Base-by-base conservation (phyloP, 2,797 vertebrate species). In the Thaleichthys pacificus region DNA sequence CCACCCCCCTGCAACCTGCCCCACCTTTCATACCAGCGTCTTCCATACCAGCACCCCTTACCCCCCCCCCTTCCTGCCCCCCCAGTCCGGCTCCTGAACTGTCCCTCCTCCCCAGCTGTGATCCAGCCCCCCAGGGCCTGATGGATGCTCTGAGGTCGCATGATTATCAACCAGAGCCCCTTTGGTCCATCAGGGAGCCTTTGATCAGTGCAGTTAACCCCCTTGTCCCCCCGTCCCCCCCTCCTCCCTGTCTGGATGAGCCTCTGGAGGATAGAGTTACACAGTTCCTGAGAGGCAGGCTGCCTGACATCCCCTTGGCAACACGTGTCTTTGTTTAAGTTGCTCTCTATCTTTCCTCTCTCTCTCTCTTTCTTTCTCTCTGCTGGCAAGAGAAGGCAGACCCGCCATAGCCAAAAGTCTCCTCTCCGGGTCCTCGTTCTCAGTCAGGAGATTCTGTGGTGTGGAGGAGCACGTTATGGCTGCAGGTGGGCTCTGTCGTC, bases 241-340 rank as follows among this genome's bases (percentile, higher is more conserved):
- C 79, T 71, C 68, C 35, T 30, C 32, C 21, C 35, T 28, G 56
- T 47, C 76, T 77, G 78, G 75, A 87, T 87, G 85, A 84, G 85
- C 88, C 81, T 89, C 85, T 80, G 75, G 84, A 72, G 78, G 84
- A 90, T 92, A 86, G 81, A 85, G 87, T 92, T 92, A 90, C 91
- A 84, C 85, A 85, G 81, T 80, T 75, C 75, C 75, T 80, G 71
- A 80, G 86, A 87, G 82, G 82, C 49, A 66, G 78, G 80, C 82
- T 81, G 80, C 75, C 86, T 90, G 84, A 89, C 86, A 84, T 89
- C 86, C 81, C 81, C 89, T 84, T 90, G 86, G 86, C 83, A 89
- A 91, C 91, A 92, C 87, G 87, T 91, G 91, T 90, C 90, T 91
- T 91, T 93, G 89, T 91, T 93, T 93, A 93, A 90, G 84, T 82